Evolutionary conservation across 1,140 invertebrate genomes (phyloP).

Genomic region (Drosophila sechellia): DNA sequence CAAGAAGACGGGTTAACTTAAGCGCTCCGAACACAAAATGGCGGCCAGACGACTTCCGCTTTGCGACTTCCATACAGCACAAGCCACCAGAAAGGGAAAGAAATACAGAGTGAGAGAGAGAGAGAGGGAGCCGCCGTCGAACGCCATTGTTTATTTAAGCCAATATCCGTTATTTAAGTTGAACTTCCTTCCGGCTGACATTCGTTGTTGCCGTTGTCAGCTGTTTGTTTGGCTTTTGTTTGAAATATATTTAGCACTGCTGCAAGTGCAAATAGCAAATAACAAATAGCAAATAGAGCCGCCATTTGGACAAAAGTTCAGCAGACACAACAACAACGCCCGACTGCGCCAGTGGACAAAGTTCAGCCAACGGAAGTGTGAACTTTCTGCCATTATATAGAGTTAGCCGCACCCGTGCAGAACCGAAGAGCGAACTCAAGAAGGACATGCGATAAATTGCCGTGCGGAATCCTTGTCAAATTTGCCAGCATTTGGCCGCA

Average conservation of each 20-base stretch:
- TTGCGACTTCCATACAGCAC: constrained; percentile 6
- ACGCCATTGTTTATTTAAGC: constrained; percentile 80
- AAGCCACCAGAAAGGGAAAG: background rate
- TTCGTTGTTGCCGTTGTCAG: constrained; percentile 67
- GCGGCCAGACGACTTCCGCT: constrained; percentile 34
- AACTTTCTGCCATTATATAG: constrained; percentile 73
- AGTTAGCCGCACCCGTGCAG: constrained; percentile 14
- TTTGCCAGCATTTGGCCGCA: constrained; percentile 53
- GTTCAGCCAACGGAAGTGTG: constrained; percentile 69
- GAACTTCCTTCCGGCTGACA: constrained; percentile 74
- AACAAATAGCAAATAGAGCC: constrained; percentile 64
- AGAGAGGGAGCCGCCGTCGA: constrained; percentile 18
- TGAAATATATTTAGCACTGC: constrained; percentile 77
- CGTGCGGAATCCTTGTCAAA: constrained; percentile 59
- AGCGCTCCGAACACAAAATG: constrained; percentile 47
- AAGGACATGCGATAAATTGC: constrained; percentile 63
- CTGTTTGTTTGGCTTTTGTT: constrained; percentile 77
- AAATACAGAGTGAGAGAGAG: background rate
- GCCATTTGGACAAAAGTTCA: constrained; percentile 72
- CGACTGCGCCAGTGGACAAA: constrained; percentile 52
- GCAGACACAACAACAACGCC: constrained; percentile 57
- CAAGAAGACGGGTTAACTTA: constrained; percentile 38
- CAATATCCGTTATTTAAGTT: constrained; percentile 83
- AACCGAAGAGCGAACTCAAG: constrained; percentile 1
- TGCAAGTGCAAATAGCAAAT: constrained; percentile 63